Conservation (phyloP, 2,797 vertebrate genomes). For the Hemibagrus guttatus region DNA sequence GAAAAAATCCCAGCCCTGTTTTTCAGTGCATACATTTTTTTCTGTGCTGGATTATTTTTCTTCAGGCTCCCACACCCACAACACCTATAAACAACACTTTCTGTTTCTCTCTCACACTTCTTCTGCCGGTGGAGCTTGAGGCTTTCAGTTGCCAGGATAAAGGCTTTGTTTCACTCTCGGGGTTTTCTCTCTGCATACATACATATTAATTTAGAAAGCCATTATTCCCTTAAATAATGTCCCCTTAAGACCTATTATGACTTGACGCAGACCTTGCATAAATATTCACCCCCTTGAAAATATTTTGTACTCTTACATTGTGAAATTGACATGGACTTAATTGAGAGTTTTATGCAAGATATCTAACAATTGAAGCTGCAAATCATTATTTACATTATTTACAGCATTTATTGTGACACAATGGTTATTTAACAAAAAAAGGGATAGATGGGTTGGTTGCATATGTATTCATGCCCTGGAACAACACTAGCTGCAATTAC, state of each 20-base stretch:
- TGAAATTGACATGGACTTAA: not conserved
- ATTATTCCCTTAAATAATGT: constrained; percentile 5
- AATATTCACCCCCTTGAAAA: not conserved
- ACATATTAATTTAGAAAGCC: constrained; percentile 48
- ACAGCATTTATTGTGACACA: not conserved
- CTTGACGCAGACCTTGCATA: not conserved
- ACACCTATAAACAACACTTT: constrained; percentile 8
- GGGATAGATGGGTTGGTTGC: not conserved
- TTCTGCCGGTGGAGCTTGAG: constrained; percentile 12
- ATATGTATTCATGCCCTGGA: not conserved
- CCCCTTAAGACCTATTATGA: constrained; percentile 4
- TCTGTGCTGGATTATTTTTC: not conserved
- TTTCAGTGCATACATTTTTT: not conserved
- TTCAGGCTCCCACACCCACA: not conserved
- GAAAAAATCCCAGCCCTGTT: not conserved
- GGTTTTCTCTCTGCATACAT: constrained; percentile 44
- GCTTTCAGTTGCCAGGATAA: constrained; percentile 33
- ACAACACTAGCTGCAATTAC: not conserved
- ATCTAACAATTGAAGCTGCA: not conserved
- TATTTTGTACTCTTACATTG: not conserved
- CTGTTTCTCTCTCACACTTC: constrained; percentile 30
- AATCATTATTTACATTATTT: not conserved
- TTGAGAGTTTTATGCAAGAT: not conserved
- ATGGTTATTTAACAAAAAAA: not conserved
- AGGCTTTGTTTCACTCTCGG: constrained; percentile 34